These are phyloP conservation scores for Aricia artaxerxes DNA, from an alignment of 2,888 invertebrate genomes.

Conservation along the genomic window DNA sequence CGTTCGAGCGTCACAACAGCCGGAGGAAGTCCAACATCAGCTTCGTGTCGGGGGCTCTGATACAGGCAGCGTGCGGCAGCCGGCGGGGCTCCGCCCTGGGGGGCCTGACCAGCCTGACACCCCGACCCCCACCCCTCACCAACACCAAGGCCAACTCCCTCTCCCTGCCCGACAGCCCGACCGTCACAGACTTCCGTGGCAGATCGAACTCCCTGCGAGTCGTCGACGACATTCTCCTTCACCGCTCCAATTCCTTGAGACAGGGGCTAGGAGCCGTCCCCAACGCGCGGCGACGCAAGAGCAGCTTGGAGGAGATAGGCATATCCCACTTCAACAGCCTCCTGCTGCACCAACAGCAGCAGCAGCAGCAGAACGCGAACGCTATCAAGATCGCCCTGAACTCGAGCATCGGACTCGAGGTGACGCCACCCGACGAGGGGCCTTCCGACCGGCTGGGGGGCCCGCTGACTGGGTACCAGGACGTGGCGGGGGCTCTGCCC, in stretches of 20 bases:
- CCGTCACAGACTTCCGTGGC: constrained; percentile 89
- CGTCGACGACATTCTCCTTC: constrained; percentile 90
- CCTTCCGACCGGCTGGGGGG: constrained; percentile 71
- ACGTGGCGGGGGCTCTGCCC: constrained; percentile 69
- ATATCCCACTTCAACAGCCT: constrained; percentile 88
- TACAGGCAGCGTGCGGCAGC: constrained; percentile 79
- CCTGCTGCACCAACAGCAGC: constrained; percentile 78
- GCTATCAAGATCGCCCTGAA: constrained; percentile 92
- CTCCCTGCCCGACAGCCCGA: constrained; percentile 93
- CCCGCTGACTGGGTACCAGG: constrained; percentile 72
- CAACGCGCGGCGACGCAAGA: constrained; percentile 84
- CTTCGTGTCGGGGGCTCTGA: constrained; percentile 90
- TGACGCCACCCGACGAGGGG: constrained; percentile 85
- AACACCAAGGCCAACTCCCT: constrained; percentile 94
- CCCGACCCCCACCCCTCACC: constrained; percentile 88
- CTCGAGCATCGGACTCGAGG: constrained; percentile 91
- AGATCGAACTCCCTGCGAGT: constrained; percentile 93
- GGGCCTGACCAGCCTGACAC: constrained; percentile 74
- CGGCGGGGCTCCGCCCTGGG: constrained; percentile 86
- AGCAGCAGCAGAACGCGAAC: constrained; percentile 83
- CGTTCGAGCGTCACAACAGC: constrained; percentile 95
- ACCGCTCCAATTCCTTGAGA: constrained; percentile 90
- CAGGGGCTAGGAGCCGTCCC: constrained; percentile 86
- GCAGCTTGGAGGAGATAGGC: constrained; percentile 92
- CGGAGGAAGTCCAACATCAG: constrained; percentile 94